These are phyloP conservation scores for Dendropsophus ebraccatus DNA, from an alignment of 2,113 vertebrate genomes.

Conservation along the genomic window DNA sequence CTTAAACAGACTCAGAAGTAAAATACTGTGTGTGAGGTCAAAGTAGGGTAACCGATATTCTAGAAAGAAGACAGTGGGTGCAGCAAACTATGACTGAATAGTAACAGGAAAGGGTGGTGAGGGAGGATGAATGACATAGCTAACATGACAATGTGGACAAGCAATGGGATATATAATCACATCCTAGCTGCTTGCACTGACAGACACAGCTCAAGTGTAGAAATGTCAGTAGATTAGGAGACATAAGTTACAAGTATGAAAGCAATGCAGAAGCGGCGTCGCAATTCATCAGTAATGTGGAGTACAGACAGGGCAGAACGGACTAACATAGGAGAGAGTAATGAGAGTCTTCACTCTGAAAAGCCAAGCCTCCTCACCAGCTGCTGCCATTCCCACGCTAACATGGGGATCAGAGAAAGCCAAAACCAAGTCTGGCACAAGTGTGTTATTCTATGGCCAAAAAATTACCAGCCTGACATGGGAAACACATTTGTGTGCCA, in stretches of 20 bases:
- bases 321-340: neutral
- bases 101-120: slow-evolving; percentile 5
- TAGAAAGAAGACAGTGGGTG: neutral
- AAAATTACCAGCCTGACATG: slow-evolving; percentile 56
- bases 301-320: slow-evolving; percentile 3
- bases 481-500: slow-evolving; percentile 47
- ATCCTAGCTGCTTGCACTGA: neutral
- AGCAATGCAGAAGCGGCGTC: slow-evolving; percentile 31
- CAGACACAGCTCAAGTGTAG: neutral
- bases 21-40: neutral
- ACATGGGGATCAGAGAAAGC: slow-evolving; percentile 28
- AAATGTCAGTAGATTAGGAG: neutral
- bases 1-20: neutral
- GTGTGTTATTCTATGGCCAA: slow-evolving; percentile 23
- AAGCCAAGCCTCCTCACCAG: slow-evolving; percentile 51
- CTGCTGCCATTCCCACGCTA: slow-evolving; percentile 58
- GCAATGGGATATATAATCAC: neutral
- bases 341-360: neutral
- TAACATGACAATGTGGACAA: neutral
- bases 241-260: neutral
- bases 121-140: slow-evolving; percentile 12
- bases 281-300: neutral
- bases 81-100: too few species aligned
- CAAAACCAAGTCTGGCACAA: slow-evolving; percentile 50
- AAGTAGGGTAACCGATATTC: neutral